phyloP scores from a whole-genome alignment of 2,888 invertebrate species.

The Theodoxus fluviatilis region DNA sequence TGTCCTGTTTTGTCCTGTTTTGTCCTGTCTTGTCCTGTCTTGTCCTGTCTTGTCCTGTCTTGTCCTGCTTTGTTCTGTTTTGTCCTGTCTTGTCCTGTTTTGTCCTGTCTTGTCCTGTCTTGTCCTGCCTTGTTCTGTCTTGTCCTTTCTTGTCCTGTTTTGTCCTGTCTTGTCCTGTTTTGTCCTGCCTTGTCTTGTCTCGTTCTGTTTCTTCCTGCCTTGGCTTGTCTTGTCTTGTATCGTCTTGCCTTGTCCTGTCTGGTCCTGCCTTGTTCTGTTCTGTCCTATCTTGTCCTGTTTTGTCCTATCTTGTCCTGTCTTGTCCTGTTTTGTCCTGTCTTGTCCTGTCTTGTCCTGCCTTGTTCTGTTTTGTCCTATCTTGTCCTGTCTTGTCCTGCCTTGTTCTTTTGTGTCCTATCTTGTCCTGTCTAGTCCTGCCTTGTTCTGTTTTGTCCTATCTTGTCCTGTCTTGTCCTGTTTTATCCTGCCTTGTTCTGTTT shows the following conservation, averaged over 20 bases:
- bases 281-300: constrained; percentile 6
- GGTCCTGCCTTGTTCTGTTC: neutral
- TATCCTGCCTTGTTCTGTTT: constrained; percentile 17
- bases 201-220: neutral
- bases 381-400: neutral
- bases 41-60: neutral
- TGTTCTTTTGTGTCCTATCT: neutral
- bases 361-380: no score
- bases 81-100: neutral
- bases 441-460: neutral
- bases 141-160: neutral
- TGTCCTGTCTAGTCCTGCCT: neutral
- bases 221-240: neutral
- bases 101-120: constrained; percentile 3
- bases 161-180: neutral
- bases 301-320: neutral
- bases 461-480: neutral
- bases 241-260: constrained; percentile 12
- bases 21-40: neutral
- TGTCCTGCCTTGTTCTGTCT: constrained; percentile 6
- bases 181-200: constrained; percentile 16
- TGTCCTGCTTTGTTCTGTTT: no score
- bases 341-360: neutral
- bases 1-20: neutral
- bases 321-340: neutral